phyloP scores from a whole-genome alignment of 1,140 invertebrate genomes.

The Pollicipes pollicipes region DNA sequence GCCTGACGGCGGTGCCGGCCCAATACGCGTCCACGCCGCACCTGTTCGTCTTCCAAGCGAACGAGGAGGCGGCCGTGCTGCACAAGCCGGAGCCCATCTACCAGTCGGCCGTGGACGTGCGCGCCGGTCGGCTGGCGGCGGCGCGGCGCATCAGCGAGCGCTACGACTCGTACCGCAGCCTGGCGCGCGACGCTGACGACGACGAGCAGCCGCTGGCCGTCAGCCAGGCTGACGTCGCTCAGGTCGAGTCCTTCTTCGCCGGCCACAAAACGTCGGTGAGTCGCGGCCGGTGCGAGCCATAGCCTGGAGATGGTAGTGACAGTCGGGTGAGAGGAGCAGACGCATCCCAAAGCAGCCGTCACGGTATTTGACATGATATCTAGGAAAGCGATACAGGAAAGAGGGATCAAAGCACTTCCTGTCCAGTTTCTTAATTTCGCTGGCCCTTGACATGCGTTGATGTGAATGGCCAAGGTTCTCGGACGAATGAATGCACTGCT shows the following conservation, averaged over 20 bases:
- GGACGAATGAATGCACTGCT: too few species aligned
- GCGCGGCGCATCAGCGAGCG: slow-evolving; percentile 20
- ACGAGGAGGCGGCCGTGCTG: background rate
- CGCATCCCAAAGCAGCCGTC: too few species aligned
- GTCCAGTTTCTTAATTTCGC: too few species aligned
- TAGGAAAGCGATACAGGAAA: too few species aligned
- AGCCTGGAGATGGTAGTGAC: too few species aligned
- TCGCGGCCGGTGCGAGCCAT: background rate
- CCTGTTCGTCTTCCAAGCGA: background rate
- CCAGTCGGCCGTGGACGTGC: background rate
- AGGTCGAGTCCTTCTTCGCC: slow-evolving; percentile 59
- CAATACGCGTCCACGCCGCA: background rate
- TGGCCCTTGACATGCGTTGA: too few species aligned
- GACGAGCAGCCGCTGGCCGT: slow-evolving; percentile 26
- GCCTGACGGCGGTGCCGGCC: background rate
- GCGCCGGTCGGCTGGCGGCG: slow-evolving; percentile 22
- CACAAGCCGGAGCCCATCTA: background rate
- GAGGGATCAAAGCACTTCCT: too few species aligned
- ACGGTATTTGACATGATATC: too few species aligned
- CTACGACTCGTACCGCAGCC: slow-evolving; percentile 19
- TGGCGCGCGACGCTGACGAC: slow-evolving; percentile 11
- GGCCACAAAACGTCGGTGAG: slow-evolving; percentile 51
- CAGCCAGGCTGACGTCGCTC: slow-evolving; percentile 47
- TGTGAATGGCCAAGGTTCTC: too few species aligned
- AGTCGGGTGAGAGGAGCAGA: too few species aligned